phyloP scores from a whole-genome alignment of 2,888 invertebrate genomes.

The Spisula solida region DNA sequence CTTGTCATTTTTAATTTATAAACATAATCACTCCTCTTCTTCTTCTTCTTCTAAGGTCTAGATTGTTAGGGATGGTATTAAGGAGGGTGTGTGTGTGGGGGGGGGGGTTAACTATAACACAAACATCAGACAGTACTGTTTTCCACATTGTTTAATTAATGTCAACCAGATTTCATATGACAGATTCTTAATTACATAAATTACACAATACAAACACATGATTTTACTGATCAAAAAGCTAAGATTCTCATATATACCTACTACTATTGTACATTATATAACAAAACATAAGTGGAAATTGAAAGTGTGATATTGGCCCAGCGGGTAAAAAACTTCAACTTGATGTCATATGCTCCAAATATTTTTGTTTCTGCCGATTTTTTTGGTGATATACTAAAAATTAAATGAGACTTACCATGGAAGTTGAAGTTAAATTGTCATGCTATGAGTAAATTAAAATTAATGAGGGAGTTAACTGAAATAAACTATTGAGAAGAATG shows the following conservation, averaged over 20 bases:
- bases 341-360: not conserved
- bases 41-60: no score
- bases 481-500: no score
- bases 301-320: not conserved
- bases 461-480: no score
- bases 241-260: constrained; percentile 27
- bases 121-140: not conserved
- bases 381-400: no score
- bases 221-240: constrained; percentile 37
- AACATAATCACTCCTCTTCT: no score
- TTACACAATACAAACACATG: constrained; percentile 51
- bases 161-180: constrained; percentile 53
- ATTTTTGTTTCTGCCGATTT: not conserved
- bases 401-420: no score
- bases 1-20: no score
- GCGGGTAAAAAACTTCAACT: not conserved
- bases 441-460: no score
- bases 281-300: not conserved
- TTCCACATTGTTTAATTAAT: constrained; percentile 53
- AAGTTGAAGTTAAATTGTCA: no score
- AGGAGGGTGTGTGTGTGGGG: no score
- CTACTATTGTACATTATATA: constrained; percentile 1
- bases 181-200: constrained; percentile 42
- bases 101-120: no score
- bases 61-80: no score